A percentile compares a stretch with the other conserved stretches of the same genome.
Conservation (phyloP, 2,113 vertebrate species). For the Tachysurus vachellii region DNA sequence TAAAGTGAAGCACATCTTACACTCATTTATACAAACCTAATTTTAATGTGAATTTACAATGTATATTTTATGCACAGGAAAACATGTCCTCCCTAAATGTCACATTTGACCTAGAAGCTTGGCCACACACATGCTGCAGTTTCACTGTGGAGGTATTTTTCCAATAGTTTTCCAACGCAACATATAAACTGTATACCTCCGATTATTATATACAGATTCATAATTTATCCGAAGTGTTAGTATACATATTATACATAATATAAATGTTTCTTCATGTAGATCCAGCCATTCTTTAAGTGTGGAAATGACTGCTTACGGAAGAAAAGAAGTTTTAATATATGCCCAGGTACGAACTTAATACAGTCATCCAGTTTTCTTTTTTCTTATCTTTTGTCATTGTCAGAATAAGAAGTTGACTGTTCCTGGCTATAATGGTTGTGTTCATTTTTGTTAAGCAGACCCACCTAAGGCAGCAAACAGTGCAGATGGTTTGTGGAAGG, state of each 20-base stretch:
- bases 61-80: conserved; percentile 47
- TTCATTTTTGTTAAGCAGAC: background rate
- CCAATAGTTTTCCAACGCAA: background rate
- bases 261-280: conserved; percentile 58
- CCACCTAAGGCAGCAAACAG: background rate
- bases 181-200: background rate
- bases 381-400: background rate
- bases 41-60: background rate
- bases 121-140: conserved; percentile 64
- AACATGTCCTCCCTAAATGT: conserved; percentile 52
- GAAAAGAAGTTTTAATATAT: conserved; percentile 18
- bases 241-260: background rate
- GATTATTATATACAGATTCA: background rate
- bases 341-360: conserved; percentile 42
- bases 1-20: background rate
- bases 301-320: conserved; percentile 65
- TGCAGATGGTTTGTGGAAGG: conserved; percentile 10
- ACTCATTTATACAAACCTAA: background rate
- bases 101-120: conserved; percentile 58
- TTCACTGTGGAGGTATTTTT: conserved; percentile 63
- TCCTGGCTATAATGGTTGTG: background rate
- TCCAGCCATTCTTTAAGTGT: conserved; percentile 71
- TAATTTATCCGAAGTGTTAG: background rate
- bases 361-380: background rate
- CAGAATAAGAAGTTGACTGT: background rate